Conservation (phyloP, 1,140 invertebrate genomes). For the Notospermus geniculatus region DNA sequence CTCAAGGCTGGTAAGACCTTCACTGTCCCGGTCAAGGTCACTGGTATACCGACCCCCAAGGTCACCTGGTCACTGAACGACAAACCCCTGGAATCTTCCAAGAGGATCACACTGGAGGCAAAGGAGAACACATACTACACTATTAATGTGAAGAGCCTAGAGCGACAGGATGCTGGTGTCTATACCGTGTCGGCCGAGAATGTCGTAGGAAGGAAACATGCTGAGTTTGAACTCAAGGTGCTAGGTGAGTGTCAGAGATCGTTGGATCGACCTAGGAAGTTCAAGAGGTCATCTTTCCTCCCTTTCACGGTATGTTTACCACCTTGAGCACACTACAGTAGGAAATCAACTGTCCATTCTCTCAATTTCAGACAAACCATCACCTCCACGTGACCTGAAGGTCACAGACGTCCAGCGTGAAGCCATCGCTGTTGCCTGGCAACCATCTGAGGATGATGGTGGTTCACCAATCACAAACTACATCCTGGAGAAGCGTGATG, state of each 20-base stretch:
- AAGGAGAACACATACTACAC: slow-evolving; percentile 60
- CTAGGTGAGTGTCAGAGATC: slow-evolving; percentile 71
- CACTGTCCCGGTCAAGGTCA: slow-evolving; percentile 65
- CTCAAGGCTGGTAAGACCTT: slow-evolving; percentile 38
- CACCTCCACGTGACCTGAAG: slow-evolving; percentile 61
- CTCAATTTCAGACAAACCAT: slow-evolving; percentile 58
- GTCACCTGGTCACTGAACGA: slow-evolving; percentile 65
- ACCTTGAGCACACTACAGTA: slow-evolving; percentile 1
- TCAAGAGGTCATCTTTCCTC: slow-evolving; percentile 69
- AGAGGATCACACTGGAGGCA: slow-evolving; percentile 32
- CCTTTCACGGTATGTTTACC: too few species aligned
- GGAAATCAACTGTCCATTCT: slow-evolving; percentile 7
- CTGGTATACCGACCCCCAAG: slow-evolving; percentile 80
- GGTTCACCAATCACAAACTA: slow-evolving; percentile 77
- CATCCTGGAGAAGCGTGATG: slow-evolving; percentile 90
- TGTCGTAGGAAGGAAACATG: slow-evolving; percentile 46
- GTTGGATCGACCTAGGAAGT: too few species aligned
- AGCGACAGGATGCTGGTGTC: slow-evolving; percentile 40
- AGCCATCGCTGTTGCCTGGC: slow-evolving; percentile 65
- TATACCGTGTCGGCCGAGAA: slow-evolving; percentile 53
- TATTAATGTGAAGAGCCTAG: slow-evolving; percentile 46
- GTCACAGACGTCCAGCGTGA: slow-evolving; percentile 43
- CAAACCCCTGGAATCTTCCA: slow-evolving; percentile 27
- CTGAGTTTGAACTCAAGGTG: slow-evolving; percentile 49
- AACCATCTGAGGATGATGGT: slow-evolving; percentile 76